phyloP scores from a whole-genome alignment of 2,797 vertebrate genomes.

The Anas bernieri region DNA sequence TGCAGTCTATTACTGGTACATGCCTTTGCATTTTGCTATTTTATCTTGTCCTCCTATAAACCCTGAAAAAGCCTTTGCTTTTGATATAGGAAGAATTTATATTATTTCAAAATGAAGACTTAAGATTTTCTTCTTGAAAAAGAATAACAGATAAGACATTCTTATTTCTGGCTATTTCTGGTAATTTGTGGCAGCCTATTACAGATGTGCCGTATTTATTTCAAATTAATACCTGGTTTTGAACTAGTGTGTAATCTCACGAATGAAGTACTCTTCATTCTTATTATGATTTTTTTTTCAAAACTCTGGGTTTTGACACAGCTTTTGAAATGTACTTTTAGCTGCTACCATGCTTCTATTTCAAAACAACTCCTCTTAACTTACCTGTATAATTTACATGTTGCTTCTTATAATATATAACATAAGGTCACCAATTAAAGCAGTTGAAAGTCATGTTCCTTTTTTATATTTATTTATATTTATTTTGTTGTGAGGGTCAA shows the following conservation, averaged over 20 bases:
- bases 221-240: conserved; percentile 29
- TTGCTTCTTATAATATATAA: neutral
- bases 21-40: conserved; percentile 53
- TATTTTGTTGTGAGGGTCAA: neutral
- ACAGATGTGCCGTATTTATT: conserved; percentile 18
- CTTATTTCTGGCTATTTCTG: neutral
- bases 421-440: neutral
- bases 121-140: conserved; percentile 44
- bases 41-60: conserved; percentile 55
- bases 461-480: neutral
- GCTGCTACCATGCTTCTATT: neutral
- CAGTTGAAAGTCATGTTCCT: neutral
- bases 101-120: conserved; percentile 8
- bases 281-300: neutral
- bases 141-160: conserved; percentile 31
- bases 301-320: neutral
- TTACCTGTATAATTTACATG: neutral
- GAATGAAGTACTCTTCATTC: neutral
- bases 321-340: neutral
- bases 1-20: conserved; percentile 61
- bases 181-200: conserved; percentile 25
- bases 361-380: conserved; percentile 12
- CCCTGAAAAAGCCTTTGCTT: conserved; percentile 14
- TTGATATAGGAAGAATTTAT: neutral
- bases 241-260: conserved; percentile 35